Conservation (phyloP, 2,888 invertebrate species). For the Drosophila tripunctata region DNA sequence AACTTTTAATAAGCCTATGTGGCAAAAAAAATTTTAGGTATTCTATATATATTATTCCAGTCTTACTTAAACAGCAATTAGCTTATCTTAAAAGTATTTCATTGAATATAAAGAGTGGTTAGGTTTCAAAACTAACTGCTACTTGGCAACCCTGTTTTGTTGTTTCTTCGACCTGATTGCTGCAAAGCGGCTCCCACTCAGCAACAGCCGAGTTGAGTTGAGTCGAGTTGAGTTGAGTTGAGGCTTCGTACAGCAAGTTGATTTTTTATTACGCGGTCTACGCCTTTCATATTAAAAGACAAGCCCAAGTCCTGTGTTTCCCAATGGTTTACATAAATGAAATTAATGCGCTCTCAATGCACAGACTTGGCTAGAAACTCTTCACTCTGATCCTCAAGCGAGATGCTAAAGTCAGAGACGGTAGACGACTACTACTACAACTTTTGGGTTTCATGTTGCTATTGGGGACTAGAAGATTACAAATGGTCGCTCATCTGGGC, state of each 20-base stretch:
- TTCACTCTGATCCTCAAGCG: background rate
- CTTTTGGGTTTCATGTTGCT: too few relatives aligned
- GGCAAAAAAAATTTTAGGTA: too few relatives aligned
- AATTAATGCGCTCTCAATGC: constrained; percentile 65
- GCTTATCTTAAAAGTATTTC: background rate
- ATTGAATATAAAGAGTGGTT: background rate
- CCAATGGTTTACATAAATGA: constrained; percentile 77
- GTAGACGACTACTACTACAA: constrained; percentile 1
- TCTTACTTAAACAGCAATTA: background rate
- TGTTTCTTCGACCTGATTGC: constrained; percentile 5
- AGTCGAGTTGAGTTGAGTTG: background rate
- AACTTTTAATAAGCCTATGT: too few relatives aligned
- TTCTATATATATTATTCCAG: too few relatives aligned
- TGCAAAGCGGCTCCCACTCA: constrained; percentile 53
- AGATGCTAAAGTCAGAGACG: background rate
- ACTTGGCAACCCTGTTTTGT: constrained; percentile 55
- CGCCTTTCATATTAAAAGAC: constrained; percentile 76
- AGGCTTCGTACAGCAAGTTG: constrained; percentile 60
- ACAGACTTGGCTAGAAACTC: constrained; percentile 7
- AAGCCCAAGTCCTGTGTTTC: constrained; percentile 50
- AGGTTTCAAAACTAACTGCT: background rate
- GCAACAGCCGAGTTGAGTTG: constrained; percentile 2
- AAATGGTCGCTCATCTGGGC: constrained; percentile 62
- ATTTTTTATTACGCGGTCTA: constrained; percentile 79
- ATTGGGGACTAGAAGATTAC: constrained; percentile 54